Evolutionary conservation across 2,797 vertebrate species (phyloP), one percentile per base, ranked within the genome.

Genomic region (Hoplostethus atlanticus): DNA sequence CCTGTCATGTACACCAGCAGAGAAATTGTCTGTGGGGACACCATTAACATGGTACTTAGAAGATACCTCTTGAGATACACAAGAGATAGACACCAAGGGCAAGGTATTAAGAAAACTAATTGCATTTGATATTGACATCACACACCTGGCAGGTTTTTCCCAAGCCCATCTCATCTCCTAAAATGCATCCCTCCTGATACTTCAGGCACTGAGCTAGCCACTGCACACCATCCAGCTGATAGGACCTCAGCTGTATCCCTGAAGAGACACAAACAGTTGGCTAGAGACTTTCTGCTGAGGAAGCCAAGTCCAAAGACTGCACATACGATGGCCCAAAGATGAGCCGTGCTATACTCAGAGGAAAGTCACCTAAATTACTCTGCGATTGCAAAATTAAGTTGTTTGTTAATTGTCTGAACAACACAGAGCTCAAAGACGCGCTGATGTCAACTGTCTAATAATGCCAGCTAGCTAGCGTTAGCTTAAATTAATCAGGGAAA

Each of bases 101-200:
- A 21, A 5, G 12, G 44, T 47, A 13, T 48, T 16, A n/a, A 5
- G 46, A n/a, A 48, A 48, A 5, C 4, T 48, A 8, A 48, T 48
- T 44, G 21, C 36, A 57, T 38, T 6, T 58, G 34, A 25, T 12
- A 30, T 42, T 59, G 11, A 6, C 16, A 42, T 40, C 7, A 64
- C 72, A 28, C 47, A 99, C 97, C 96, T 99, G 97, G 68, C 97
- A 98, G 73, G 97, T 98, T 91, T 99, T 99, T 0, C 97, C 97
- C 76, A 99, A 90, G 61, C 97, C 97, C 97, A 99, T 99, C 89
- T 99, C 97, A 59, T 98, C 97, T 3, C 95, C 97, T 52, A 99
- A 88, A 67, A 99, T 96, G 79, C 97, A 98, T 76, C 97, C 97
- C 56, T 90, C 92, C 76, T 96, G 96, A 77, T 82, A 79, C 12